phyloP scores from a whole-genome alignment of 2,888 invertebrate species.

The Netelia fuscicornis region DNA sequence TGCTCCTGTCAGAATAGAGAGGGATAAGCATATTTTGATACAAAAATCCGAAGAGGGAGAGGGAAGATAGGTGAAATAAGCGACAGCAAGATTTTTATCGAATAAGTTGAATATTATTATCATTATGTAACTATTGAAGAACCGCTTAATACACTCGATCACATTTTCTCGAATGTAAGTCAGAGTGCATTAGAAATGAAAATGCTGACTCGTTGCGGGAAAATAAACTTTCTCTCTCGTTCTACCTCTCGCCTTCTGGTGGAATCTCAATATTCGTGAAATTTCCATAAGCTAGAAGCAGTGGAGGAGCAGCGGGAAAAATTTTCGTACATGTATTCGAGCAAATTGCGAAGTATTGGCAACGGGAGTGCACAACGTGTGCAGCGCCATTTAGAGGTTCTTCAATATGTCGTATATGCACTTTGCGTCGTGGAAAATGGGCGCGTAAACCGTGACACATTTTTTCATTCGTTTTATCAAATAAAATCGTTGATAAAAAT shows the following conservation, averaged over 20 bases:
- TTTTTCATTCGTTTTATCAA: too few species aligned
- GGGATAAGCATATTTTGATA: not conserved
- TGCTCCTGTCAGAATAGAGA: not conserved
- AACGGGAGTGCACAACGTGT: slow-evolving; percentile 20
- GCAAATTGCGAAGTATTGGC: slow-evolving; percentile 51
- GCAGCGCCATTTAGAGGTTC: slow-evolving; percentile 3
- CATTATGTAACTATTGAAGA: not conserved
- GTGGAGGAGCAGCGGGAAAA: slow-evolving; percentile 57
- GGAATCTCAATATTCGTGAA: slow-evolving; percentile 45
- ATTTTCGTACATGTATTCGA: slow-evolving; percentile 70
- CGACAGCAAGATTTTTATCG: not conserved
- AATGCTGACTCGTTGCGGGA: slow-evolving; percentile 69
- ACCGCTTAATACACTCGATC: slow-evolving; percentile 26
- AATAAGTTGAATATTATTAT: slow-evolving; percentile 2
- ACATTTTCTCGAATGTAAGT: slow-evolving; percentile 67
- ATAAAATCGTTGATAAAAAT: too few species aligned
- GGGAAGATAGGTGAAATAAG: not conserved
- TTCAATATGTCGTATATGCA: not conserved
- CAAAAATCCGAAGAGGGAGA: not conserved
- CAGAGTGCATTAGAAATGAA: slow-evolving; percentile 73
- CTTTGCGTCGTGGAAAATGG: not conserved
- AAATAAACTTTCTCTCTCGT: slow-evolving; percentile 51
- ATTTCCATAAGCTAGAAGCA: slow-evolving; percentile 74
- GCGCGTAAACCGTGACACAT: too few species aligned
- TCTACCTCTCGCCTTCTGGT: slow-evolving; percentile 37